A percentile compares a stretch with the other conserved stretches of the same genome.
These are phyloP conservation scores for Bombus pascuorum DNA, from an alignment of 1,140 invertebrate genomes.

Conservation along the genomic window DNA sequence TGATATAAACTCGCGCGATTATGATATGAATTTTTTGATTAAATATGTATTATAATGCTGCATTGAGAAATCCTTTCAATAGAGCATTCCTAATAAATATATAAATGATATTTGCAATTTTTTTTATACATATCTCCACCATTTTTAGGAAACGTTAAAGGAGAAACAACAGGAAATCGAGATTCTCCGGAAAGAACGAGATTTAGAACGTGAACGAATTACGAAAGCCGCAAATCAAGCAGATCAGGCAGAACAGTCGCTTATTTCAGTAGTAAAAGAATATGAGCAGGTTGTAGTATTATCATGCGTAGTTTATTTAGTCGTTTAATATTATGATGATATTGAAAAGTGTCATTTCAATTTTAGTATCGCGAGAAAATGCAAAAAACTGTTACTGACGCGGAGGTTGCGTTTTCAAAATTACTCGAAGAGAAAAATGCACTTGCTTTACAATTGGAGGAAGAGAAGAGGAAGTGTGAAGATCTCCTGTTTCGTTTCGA, in stretches of 20 bases:
- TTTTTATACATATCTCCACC: neutral
- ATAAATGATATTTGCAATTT: neutral
- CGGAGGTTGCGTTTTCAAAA: conserved; percentile 78
- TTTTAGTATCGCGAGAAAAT: conserved; percentile 83
- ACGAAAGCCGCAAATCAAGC: conserved; percentile 88
- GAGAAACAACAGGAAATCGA: conserved; percentile 97
- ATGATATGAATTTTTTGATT: neutral
- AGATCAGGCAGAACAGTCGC: conserved; percentile 86
- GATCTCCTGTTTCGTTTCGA: conserved; percentile 96
- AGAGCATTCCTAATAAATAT: neutral
- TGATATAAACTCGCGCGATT: neutral
- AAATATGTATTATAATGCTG: neutral
- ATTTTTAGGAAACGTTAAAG: conserved; percentile 92
- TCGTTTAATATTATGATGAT: conserved; percentile 5
- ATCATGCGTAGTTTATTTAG: too few relatives aligned
- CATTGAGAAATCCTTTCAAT: neutral
- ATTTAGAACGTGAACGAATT: conserved; percentile 90
- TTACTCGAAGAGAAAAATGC: conserved; percentile 87
- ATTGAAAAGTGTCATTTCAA: conserved; percentile 11
- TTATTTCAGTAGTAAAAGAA: conserved; percentile 81
- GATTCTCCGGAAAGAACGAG: conserved; percentile 93
- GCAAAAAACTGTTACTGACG: conserved; percentile 81
- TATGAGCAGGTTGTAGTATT: conserved; percentile 80
- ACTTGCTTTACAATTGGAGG: conserved; percentile 88
- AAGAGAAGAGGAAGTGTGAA: conserved; percentile 94